Percentiles rank a stretch among this genome's conserved stretches.
phyloP scores from a whole-genome alignment of 2,888 invertebrate species.

The Bellardia pandia region DNA sequence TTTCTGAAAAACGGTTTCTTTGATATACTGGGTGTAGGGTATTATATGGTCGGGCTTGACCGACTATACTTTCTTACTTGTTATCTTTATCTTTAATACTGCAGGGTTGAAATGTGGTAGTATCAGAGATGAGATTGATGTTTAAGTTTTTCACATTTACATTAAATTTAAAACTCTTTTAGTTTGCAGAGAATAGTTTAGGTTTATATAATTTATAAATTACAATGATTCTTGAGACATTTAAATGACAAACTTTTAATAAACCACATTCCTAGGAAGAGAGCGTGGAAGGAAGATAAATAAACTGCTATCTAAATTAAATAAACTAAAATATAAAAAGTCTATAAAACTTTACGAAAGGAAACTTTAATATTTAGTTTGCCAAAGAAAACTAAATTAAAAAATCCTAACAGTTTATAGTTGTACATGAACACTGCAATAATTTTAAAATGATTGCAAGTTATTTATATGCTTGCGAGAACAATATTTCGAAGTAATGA shows the following conservation, averaged over 20 bases:
- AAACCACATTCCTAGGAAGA: not conserved
- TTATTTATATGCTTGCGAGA: too few relatives aligned
- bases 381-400: too few relatives aligned
- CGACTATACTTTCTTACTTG: too few relatives aligned
- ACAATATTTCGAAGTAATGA: too few relatives aligned
- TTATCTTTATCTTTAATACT: not conserved
- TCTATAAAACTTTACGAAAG: not conserved
- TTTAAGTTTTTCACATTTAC: not conserved
- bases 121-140: not conserved
- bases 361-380: too few relatives aligned
- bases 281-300: not conserved
- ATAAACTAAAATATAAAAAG: not conserved
- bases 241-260: slow-evolving; percentile 35
- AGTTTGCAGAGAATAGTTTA: not conserved
- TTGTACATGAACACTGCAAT: too few relatives aligned
- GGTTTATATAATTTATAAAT: slow-evolving; percentile 58
- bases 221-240: slow-evolving; percentile 42
- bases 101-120: not conserved
- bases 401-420: too few relatives aligned
- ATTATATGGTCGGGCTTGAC: too few relatives aligned
- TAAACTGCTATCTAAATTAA: not conserved
- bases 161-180: slow-evolving; percentile 48
- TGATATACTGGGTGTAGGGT: too few relatives aligned
- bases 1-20: too few relatives aligned
- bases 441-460: too few relatives aligned